Base-by-base conservation (phyloP, 1,140 invertebrate genomes). In the Megalonaias nervosa region DNA sequence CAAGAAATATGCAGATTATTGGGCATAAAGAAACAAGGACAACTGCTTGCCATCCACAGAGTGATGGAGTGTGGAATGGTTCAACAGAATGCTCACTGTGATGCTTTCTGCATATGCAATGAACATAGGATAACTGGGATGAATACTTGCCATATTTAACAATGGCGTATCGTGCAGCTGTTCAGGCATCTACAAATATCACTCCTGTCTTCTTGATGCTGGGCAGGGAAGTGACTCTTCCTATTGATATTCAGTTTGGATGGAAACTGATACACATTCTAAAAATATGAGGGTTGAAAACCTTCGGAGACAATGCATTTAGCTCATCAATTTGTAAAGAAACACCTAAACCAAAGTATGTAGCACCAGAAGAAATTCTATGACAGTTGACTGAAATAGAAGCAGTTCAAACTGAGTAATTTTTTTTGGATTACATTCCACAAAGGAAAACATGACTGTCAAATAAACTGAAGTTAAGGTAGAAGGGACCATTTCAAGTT, bases 51-150 rank as follows among this genome's bases (percentile, higher is more conserved):
- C 75, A 82, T 66, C 81, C 79, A 13, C 69, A 70, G 56, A 61
- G 26, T 1, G 66, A 81, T 31, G 79, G 79, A 26, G 16, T 81
- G 74, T 81, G 15, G 81, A 82, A 74, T 9, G 81, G 56, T 81
- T 82, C 59, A 81, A 81, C 58, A 12, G 57, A 9, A 77, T 68
- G 21, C 31, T 80, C 14, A 21, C 17, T 5, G 67, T 72, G 26
- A 75, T 74, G 66, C n/a, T 80, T 9, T 17, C 19, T 13, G n/a
- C 48, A 57, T 56, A 31, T 16, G 21, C 67, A 9, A 3, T 1
- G 67, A n/a, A 16, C 3, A 74, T 19, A 74, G 62, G 38, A 59
- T 14, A 67, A 79, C 55, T 79, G 71, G 71, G 77, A 79, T 69
- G n/a, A 19, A 17, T n/a, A 67, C 57, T n/a, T 79, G 11, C 71